phyloP scores from a whole-genome alignment of 1,140 invertebrate genomes.

The Callitettix versicolor region DNA sequence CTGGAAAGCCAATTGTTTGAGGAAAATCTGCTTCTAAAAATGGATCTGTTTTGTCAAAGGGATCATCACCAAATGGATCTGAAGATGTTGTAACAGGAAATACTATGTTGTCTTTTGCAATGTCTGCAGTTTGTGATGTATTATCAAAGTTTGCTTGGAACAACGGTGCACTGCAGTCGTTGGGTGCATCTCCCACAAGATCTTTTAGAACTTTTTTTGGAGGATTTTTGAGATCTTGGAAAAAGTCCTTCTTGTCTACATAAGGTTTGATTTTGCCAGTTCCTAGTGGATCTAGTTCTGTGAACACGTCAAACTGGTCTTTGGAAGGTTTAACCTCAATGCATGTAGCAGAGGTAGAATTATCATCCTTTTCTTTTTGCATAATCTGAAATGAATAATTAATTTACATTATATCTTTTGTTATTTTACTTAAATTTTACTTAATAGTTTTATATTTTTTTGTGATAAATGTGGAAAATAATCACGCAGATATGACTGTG shows the following conservation, averaged over 20 bases:
- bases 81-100: constrained; percentile 22
- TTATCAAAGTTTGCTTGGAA: constrained; percentile 14
- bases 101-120: constrained; percentile 17
- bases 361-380: constrained; percentile 8
- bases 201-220: constrained; percentile 84
- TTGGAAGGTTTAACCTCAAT: background rate
- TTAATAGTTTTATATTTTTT: too few relatives aligned
- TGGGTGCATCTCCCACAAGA: constrained; percentile 38
- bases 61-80: constrained; percentile 61
- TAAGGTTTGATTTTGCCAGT: constrained; percentile 81
- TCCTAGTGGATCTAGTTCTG: constrained; percentile 81
- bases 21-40: constrained; percentile 43
- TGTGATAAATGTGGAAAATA: too few relatives aligned
- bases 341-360: background rate
- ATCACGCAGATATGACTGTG: too few relatives aligned
- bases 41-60: constrained; percentile 51
- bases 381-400: constrained; percentile 5
- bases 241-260: constrained; percentile 90
- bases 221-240: constrained; percentile 85
- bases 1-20: constrained; percentile 19
- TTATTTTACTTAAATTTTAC: too few relatives aligned
- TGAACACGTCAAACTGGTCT: constrained; percentile 63
- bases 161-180: constrained; percentile 11
- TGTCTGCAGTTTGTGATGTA: background rate
- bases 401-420: background rate